Evolutionary conservation across 2,113 vertebrate species (phyloP).

Genomic region (Menidia beryllina): DNA sequence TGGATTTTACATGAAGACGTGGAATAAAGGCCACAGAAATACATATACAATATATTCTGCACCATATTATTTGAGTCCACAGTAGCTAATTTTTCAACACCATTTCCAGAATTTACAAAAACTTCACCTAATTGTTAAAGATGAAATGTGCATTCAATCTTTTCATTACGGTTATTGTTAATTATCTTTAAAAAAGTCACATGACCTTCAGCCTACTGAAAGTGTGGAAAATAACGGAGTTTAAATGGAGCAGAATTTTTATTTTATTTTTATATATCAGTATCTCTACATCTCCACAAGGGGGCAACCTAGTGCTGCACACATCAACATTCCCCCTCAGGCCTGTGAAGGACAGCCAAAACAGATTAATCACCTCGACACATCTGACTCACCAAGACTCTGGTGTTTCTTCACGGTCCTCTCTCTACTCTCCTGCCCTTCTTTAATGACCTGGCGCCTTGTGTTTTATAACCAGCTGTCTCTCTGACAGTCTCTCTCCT

Average conservation of each 20-base stretch:
- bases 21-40: too few relatives aligned
- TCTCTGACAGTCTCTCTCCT: slow-evolving; percentile 30
- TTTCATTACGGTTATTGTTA: too few relatives aligned
- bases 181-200: too few relatives aligned
- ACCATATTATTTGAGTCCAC: too few relatives aligned
- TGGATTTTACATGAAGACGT: too few relatives aligned
- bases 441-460: slow-evolving; percentile 53
- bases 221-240: slow-evolving; percentile 6
- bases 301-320: slow-evolving; percentile 40
- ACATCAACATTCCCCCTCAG: slow-evolving; percentile 10
- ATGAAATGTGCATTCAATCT: too few relatives aligned
- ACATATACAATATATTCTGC: too few relatives aligned
- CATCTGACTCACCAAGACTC: slow-evolving; percentile 72
- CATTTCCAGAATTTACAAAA: too few relatives aligned
- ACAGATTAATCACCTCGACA: slow-evolving; percentile 71
- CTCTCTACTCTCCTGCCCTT: slow-evolving; percentile 42
- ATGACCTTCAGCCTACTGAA: slow-evolving; percentile 1
- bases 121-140: too few relatives aligned
- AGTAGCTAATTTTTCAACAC: too few relatives aligned
- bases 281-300: slow-evolving; percentile 45
- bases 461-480: slow-evolving; percentile 65
- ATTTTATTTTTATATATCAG: background rate
- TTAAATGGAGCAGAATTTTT: background rate
- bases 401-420: slow-evolving; percentile 64
- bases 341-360: slow-evolving; percentile 67